Evolutionary conservation across 1,140 invertebrate species (phyloP).

Genomic region (Trichonephila clavipes): DNA sequence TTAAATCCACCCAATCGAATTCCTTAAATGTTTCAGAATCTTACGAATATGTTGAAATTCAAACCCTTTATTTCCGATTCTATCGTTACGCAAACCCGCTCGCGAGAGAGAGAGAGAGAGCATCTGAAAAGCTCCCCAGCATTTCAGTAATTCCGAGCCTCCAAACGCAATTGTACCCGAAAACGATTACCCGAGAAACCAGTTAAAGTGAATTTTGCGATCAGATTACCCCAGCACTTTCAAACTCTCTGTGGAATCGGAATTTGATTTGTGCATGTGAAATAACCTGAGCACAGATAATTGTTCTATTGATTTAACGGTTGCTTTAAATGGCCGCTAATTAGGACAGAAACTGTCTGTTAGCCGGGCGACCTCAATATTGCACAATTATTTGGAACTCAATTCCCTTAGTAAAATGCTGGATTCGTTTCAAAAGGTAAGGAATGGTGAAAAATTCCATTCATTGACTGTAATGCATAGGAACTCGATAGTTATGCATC

Average conservation of each 20-base stretch:
- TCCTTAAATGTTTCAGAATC: neutral
- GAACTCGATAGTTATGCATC: slow-evolving; percentile 72
- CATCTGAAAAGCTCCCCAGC: slow-evolving; percentile 15
- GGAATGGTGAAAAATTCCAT: slow-evolving; percentile 71
- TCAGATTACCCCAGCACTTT: slow-evolving; percentile 66
- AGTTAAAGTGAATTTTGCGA: slow-evolving; percentile 74
- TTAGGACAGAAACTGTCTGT: slow-evolving; percentile 66
- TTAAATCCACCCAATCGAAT: neutral
- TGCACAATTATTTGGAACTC: slow-evolving; percentile 59
- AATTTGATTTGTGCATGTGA: slow-evolving; percentile 74
- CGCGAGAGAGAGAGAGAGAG: neutral
- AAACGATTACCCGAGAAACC: slow-evolving; percentile 49
- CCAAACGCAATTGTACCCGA: slow-evolving; percentile 36
- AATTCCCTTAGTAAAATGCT: slow-evolving; percentile 57
- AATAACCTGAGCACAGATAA: slow-evolving; percentile 75
- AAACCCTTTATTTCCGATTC: slow-evolving; percentile 14
- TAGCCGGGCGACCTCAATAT: slow-evolving; percentile 62
- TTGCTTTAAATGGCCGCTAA: slow-evolving; percentile 74
- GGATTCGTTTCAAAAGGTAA: slow-evolving; percentile 66
- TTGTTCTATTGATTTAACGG: slow-evolving; percentile 76
- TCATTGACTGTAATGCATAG: slow-evolving; percentile 46
- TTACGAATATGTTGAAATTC: slow-evolving; percentile 8
- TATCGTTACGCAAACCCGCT: neutral
- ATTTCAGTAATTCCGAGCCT: slow-evolving; percentile 46
- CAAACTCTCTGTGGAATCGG: slow-evolving; percentile 58